phyloP scores from a whole-genome alignment of 2,888 invertebrate genomes.

The Hylaea fasciaria region DNA sequence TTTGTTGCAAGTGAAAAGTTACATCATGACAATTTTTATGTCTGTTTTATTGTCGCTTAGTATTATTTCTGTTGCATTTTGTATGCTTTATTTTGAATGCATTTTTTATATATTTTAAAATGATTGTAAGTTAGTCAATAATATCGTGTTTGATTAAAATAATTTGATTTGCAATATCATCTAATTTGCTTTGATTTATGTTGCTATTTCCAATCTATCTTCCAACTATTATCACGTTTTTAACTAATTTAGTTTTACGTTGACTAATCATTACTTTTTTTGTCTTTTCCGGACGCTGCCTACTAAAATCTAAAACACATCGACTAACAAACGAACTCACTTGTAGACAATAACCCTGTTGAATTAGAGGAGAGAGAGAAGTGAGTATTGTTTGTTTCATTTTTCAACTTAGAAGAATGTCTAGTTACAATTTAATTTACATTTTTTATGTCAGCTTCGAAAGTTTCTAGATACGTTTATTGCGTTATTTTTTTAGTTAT shows the following conservation, averaged over 20 bases:
- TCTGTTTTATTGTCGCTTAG: no score
- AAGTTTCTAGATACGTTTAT: conserved; percentile 35
- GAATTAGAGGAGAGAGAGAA: conserved; percentile 94
- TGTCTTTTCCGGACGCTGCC: conserved; percentile 77
- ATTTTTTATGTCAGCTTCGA: conserved; percentile 32
- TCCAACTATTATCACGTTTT: not conserved
- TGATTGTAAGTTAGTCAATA: no score
- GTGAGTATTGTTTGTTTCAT: conserved; percentile 83
- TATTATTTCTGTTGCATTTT: no score
- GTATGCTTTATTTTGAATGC: not conserved
- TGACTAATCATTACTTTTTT: conserved; percentile 39
- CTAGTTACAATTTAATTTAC: conserved; percentile 30
- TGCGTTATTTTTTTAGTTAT: not conserved
- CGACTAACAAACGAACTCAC: conserved; percentile 65
- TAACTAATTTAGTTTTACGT: conserved; percentile 21
- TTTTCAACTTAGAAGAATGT: conserved; percentile 31
- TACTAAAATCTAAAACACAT: conserved; percentile 74
- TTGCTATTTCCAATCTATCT: conserved; percentile 1
- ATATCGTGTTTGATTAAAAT: no score
- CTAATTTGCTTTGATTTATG: conserved; percentile 3
- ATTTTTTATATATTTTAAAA: not conserved
- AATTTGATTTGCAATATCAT: no score
- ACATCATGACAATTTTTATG: no score
- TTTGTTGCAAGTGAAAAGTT: no score
- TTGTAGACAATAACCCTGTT: conserved; percentile 90